These are phyloP conservation scores for Prochilodus magdalenae DNA, from an alignment of 2,113 vertebrate species.

Conservation along the genomic window DNA sequence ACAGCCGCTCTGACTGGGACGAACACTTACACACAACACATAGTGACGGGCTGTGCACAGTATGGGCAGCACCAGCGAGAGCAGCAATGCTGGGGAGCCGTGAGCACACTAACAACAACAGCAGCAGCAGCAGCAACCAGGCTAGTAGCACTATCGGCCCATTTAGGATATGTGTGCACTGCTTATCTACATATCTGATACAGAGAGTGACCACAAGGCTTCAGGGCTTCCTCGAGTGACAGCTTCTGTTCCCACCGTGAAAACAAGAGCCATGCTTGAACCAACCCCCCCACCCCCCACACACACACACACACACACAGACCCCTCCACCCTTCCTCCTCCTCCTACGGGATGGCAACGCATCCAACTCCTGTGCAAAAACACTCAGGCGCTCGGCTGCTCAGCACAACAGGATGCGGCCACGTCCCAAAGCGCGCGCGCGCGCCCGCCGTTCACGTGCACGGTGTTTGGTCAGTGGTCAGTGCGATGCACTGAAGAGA, in stretches of 20 bases:
- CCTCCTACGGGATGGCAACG: conserved; percentile 56
- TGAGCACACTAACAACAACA: background rate
- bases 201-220: background rate
- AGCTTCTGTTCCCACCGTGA: conserved; percentile 67
- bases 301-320: background rate
- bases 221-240: conserved; percentile 72
- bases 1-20: background rate
- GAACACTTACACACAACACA: background rate
- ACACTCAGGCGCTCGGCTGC: conserved; percentile 36
- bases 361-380: conserved; percentile 61
- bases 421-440: conserved; percentile 62
- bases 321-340: background rate
- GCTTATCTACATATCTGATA: too few species aligned
- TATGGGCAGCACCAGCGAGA: background rate
- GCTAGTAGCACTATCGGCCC: too few species aligned
- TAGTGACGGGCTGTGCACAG: background rate
- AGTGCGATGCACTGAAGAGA: background rate
- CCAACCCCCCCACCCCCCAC: conserved; percentile 52
- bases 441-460: background rate
- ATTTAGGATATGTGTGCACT: too few species aligned
- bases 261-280: conserved; percentile 68
- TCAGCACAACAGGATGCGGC: conserved; percentile 79
- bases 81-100: background rate
- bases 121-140: background rate
- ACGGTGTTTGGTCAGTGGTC: background rate